Evolutionary conservation across 2,113 vertebrate species (phyloP).

Genomic region (human): GRCh38 chr7:142040001-142040500

Average conservation of each 20-base stretch:
- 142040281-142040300: background rate
- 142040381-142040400: background rate
- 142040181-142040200: background rate
- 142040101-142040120: conserved; percentile 84
- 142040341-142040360: background rate
- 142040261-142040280: background rate
- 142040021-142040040: fast-evolving
- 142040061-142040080: background rate
- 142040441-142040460: background rate
- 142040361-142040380: background rate
- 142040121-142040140: conserved; percentile 85
- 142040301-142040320: background rate
- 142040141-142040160: conserved; percentile 94
- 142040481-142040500: background rate
- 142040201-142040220: background rate
- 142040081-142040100: background rate
- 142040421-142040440: background rate
- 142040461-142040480: background rate
- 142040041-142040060: background rate
- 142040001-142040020: background rate
- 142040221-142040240: background rate
- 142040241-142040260: background rate
- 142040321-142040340: background rate
- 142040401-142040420: background rate
- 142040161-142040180: conserved; percentile 93